Evolutionary conservation across 2,113 vertebrate species (phyloP), one percentile per base, ranked within the genome.

Genomic region (Zingel zingel): DNA sequence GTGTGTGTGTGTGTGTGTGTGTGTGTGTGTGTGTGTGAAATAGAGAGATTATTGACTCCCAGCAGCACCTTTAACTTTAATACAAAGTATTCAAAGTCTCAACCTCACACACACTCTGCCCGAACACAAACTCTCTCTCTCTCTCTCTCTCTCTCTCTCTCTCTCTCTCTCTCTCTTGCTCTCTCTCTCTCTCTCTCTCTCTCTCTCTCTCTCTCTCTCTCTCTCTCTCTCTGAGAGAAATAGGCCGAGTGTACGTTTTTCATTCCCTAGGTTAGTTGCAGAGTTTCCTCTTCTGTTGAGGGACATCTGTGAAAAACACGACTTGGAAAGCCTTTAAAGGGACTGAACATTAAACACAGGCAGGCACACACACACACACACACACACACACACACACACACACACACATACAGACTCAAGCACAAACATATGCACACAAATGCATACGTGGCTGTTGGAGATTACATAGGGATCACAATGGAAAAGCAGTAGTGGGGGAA

Each of bases 241-340:
- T 67, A 79, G 66, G 51, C 47, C 0, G 47, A 21, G 56, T 74
- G 45, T 27, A 36, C 54, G 4, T 39, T 54, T 77, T 69, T 61
- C 39, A 59, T n/a, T 84, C 78, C 72, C 59, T 15, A 30, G 48
- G 68, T 68, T 70, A 43, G 18, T 45, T 79, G 53, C 72, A 81
- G 62, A 70, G 77, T 77, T 79, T 79, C 23, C 74, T 74, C 71
- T 81, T 47, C 75, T 82, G 80, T 75, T 88, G 39, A 81, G 85
- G 78, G 78, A 84, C 73, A 68, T 88, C 68, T 73, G 30, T 82
- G 62, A 59, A 85, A 87, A 77, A 77, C 54, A 62, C 0, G 19
- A 86, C 57, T 86, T 91, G 84, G 66, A 90, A 89, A 75, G 62
- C 63, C 39, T 83, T 87, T 67, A 86, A 84, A 91, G 33, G 66